Evolutionary conservation across 2,797 vertebrate species (phyloP).

Genomic region (Danio choprae): DNA sequence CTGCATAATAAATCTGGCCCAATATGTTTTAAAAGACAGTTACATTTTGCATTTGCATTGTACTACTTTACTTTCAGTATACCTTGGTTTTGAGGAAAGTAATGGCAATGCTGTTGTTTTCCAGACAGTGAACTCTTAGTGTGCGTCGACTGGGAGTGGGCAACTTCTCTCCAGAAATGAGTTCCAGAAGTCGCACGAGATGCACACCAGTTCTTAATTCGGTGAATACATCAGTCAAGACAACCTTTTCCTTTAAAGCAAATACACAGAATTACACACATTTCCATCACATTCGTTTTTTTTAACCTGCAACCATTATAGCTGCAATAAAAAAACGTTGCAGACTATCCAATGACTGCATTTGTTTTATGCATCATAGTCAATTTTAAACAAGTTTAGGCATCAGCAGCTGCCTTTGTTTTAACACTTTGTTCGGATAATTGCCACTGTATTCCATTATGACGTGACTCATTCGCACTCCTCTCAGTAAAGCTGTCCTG

Average conservation of each 20-base stretch:
- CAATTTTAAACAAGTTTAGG: neutral
- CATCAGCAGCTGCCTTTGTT: constrained; percentile 27
- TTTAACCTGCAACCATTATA: neutral
- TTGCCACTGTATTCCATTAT: constrained; percentile 41
- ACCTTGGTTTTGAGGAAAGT: constrained; percentile 89
- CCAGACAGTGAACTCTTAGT: constrained; percentile 87
- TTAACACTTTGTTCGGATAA: constrained; percentile 44
- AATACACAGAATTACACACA: constrained; percentile 8
- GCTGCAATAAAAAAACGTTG: neutral
- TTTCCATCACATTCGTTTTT: neutral
- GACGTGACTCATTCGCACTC: constrained; percentile 50
- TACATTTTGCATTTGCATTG: neutral
- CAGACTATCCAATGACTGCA: neutral
- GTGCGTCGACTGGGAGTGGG: constrained; percentile 77
- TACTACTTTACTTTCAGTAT: neutral
- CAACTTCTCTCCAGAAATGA: constrained; percentile 82
- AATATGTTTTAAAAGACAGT: neutral
- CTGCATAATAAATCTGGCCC: no score
- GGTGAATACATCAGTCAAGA: constrained; percentile 82
- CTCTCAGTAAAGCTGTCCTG: constrained; percentile 35
- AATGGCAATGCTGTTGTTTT: constrained; percentile 92
- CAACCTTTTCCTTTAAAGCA: constrained; percentile 71
- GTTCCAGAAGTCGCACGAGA: constrained; percentile 85
- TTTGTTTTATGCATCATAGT: constrained; percentile 4
- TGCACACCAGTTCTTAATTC: constrained; percentile 83